Base-by-base conservation (phyloP, 2,888 invertebrate genomes). In the Drosophila percnosoma region DNA sequence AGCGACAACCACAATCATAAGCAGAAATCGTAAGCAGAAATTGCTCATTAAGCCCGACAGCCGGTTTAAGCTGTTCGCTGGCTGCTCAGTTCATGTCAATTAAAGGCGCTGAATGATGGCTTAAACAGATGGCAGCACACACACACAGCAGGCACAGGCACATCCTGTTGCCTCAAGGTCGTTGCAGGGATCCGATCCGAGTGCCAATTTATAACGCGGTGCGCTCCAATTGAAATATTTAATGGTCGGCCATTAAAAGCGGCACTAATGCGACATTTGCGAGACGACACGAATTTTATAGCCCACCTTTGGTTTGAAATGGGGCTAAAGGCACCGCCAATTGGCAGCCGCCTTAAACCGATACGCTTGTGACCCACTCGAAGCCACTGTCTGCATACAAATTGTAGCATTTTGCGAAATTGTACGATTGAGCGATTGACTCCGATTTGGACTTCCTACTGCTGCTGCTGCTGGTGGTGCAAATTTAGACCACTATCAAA, bases 101-200 rank as follows among this genome's bases (percentile, higher is more conserved):
- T 80, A 73, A 67, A 52, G 52, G 34, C 24, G 49, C 53, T 51
- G 49, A 63, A 33, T 68, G 54, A 73, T 71, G 79, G 38, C 74
- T 45, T 7, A 40, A 73, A 63, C 62, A 53, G 73, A 33, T 49
- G 51, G 4, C 33, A 0, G 33, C 33, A 33, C 11, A 33, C 33
- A 33, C 33, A 33, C 33, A 33, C 4, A 33, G 0, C 33, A 33
- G 11, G 33, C 33, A 11, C 10, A 33, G 15, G 15, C 40, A 42
- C 73, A 87, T 89, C 88, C 83, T 83, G 88, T 57, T 73, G 10
- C 11, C 51, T 45, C 73, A 78, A 78, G 82, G 78, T 78, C 82
- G 45, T 67, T 60, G 31, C 57, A 75, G 85, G 82, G 87, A 87
- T 73, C 68, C 55, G 63, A 45, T 73, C 66, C 55, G 63, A 45